Evolutionary conservation across 2,113 vertebrate genomes (phyloP).

Genomic region (Ceyx margarethae): DNA sequence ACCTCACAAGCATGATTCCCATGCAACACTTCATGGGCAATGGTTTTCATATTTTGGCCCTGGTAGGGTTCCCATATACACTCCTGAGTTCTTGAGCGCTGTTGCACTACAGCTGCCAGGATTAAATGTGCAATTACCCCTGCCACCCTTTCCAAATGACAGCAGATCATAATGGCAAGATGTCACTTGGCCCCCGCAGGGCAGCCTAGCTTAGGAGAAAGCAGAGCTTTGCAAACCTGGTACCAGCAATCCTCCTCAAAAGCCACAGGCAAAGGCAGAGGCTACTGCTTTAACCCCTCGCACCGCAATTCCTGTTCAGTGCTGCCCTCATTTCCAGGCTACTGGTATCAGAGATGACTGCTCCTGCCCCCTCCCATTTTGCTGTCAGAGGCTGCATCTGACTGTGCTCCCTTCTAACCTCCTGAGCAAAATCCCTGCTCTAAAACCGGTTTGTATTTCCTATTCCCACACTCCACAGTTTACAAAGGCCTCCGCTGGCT

Average conservation of each 20-base stretch:
- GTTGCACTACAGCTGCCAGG: background rate
- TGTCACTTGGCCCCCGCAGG: background rate
- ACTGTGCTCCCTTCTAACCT: background rate
- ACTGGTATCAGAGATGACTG: background rate
- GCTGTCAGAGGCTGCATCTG: background rate
- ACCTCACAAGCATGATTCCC: background rate
- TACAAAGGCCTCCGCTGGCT: background rate
- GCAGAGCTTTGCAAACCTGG: background rate
- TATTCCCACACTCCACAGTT: background rate
- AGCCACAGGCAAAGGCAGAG: background rate
- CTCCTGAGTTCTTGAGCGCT: background rate
- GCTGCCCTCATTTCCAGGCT: background rate
- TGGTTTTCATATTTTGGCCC: background rate
- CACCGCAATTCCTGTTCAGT: accelerated
- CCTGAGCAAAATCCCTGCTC: background rate
- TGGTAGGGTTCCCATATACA: background rate
- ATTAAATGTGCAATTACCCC: background rate
- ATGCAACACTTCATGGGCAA: background rate
- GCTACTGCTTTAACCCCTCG: background rate
- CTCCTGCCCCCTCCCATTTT: background rate
- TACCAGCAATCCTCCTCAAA: background rate
- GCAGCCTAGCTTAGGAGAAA: background rate
- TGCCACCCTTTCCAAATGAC: background rate
- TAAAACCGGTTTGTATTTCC: background rate
- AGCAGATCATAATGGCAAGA: background rate